A percentile compares a stretch with the other conserved stretches of the same genome.
Conservation (phyloP, 2,113 vertebrate species). For the Catagonus wagneri region DNA sequence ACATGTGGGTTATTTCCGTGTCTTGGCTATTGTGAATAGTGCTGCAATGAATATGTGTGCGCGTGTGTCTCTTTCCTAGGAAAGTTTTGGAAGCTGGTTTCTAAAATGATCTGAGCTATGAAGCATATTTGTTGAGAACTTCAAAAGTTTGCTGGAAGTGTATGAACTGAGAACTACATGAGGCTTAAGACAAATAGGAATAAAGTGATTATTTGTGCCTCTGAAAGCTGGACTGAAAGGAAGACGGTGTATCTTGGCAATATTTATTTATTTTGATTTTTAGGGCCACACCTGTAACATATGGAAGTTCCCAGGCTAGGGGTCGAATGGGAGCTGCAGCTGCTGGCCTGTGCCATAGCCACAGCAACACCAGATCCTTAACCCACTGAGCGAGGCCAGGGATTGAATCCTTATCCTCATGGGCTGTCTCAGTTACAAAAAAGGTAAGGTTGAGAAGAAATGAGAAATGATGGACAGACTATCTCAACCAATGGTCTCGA, state of each 20-base stretch:
- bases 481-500: constrained; percentile 72
- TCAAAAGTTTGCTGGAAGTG: constrained; percentile 47
- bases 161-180: neutral
- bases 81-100: constrained; percentile 21
- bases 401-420: no score
- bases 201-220: constrained; percentile 45
- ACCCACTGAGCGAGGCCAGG: no score
- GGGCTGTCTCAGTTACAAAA: constrained; percentile 54
- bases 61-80: no score
- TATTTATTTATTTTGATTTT: neutral
- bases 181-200: constrained; percentile 27
- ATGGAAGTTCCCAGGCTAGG: no score
- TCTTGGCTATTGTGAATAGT: no score
- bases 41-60: no score
- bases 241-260: neutral
- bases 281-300: no score
- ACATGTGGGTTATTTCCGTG: no score
- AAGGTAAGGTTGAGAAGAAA: constrained; percentile 66
- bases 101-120: constrained; percentile 30
- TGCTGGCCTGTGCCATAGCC: no score
- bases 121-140: constrained; percentile 53
- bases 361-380: no score
- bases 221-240: constrained; percentile 1
- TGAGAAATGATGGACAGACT: constrained; percentile 75
- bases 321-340: no score